A percentile compares a stretch with the other conserved stretches of the same genome.
These are phyloP conservation scores for Nomada hirtipes DNA, from an alignment of 2,888 invertebrate genomes.

Conservation along the genomic window DNA sequence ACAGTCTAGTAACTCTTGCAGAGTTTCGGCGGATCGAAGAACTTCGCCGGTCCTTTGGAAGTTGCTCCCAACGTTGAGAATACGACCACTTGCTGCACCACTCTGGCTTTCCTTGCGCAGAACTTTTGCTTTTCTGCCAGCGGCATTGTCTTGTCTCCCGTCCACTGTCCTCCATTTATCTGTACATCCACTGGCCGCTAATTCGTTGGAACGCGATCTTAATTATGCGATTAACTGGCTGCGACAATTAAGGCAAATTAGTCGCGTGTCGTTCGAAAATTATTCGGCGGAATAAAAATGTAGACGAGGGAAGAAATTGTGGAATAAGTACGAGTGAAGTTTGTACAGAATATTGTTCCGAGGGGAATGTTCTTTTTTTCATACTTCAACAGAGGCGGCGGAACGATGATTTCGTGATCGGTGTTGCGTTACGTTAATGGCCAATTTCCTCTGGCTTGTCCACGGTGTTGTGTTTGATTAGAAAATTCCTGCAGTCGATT, in stretches of 20 bases:
- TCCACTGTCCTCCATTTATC: conserved; percentile 39
- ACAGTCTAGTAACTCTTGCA: conserved; percentile 56
- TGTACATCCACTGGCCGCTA: conserved; percentile 14
- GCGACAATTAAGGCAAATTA: too few relatives aligned
- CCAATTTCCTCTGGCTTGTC: conserved; percentile 32
- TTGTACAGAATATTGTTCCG: too few relatives aligned
- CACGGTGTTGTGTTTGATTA: conserved; percentile 51
- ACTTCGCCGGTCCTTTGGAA: conserved; percentile 64
- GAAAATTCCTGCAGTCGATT: conserved; percentile 53
- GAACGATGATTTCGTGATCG: conserved; percentile 1
- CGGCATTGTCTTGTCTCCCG: conserved; percentile 57
- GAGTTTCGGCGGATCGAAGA: conserved; percentile 66
- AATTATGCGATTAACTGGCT: conserved; percentile 44
- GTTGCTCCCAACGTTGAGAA: conserved; percentile 61
- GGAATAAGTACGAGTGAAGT: neutral
- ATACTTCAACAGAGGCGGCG: neutral
- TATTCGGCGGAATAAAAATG: too few relatives aligned
- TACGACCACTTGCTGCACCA: conserved; percentile 71
- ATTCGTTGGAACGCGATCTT: conserved; percentile 29
- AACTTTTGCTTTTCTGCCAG: conserved; percentile 65
- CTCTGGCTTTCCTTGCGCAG: conserved; percentile 52
- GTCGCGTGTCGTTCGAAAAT: too few relatives aligned
- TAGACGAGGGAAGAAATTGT: neutral
- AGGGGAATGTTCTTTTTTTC: neutral
- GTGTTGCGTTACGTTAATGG: conserved; percentile 49